These are phyloP conservation scores for Mylabris sibirica DNA, from an alignment of 2,888 invertebrate genomes.

Conservation along the genomic window DNA sequence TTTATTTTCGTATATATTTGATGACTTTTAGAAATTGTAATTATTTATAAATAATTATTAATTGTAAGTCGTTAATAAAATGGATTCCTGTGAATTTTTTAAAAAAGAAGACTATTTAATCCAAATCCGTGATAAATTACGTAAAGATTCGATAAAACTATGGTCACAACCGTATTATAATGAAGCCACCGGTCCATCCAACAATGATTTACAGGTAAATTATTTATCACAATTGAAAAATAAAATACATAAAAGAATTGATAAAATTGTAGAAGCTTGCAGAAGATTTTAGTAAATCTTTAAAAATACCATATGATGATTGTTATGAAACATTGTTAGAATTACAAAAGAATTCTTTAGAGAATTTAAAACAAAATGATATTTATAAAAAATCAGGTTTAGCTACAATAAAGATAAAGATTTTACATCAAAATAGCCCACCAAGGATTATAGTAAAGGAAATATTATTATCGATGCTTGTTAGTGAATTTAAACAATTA, in stretches of 20 bases:
- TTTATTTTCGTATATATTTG: not conserved
- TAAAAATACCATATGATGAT: slow-evolving; percentile 64
- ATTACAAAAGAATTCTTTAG: slow-evolving; percentile 74
- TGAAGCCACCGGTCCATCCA: slow-evolving; percentile 62
- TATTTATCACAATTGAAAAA: slow-evolving; percentile 34
- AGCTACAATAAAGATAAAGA: slow-evolving; percentile 76
- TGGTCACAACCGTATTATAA: slow-evolving; percentile 78
- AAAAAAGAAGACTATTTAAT: slow-evolving; percentile 69
- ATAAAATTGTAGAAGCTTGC: slow-evolving; percentile 68
- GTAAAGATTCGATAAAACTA: slow-evolving; percentile 73
- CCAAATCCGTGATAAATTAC: slow-evolving; percentile 72
- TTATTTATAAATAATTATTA: not conserved
- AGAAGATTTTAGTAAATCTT: slow-evolving; percentile 64
- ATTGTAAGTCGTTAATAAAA: slow-evolving; percentile 18
- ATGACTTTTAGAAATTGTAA: not conserved
- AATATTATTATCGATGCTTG: slow-evolving; percentile 64
- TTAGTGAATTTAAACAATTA: slow-evolving; percentile 65
- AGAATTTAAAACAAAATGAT: slow-evolving; percentile 74
- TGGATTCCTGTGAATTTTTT: slow-evolving; percentile 41
- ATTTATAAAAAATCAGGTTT: slow-evolving; percentile 75
- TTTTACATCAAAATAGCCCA: slow-evolving; percentile 65
- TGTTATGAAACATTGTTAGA: slow-evolving; percentile 68
- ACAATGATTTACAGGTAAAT: slow-evolving; percentile 63
- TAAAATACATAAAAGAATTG: slow-evolving; percentile 27
- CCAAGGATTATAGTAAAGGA: slow-evolving; percentile 65